Evolutionary conservation across 2,797 vertebrate species (phyloP).

Genomic region (Simalia tracyae): DNA sequence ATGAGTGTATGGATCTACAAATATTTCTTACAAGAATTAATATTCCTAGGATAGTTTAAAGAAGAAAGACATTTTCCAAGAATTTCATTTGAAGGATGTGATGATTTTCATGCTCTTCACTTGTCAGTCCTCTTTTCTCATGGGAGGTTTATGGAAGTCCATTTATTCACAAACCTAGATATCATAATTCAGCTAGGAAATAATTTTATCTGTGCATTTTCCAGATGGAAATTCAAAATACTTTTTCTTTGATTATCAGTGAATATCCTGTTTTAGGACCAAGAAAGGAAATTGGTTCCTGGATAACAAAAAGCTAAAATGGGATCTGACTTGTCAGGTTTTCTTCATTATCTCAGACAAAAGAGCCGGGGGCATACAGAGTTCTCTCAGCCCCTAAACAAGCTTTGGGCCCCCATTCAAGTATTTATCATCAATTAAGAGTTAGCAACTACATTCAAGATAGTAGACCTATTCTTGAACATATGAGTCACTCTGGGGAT

Average conservation of each 20-base stretch:
- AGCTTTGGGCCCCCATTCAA: background rate
- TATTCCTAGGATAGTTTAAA: background rate
- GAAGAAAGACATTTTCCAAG: background rate
- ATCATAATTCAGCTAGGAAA: background rate
- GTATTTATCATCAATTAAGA: background rate
- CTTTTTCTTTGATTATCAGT: background rate
- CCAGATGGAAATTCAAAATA: constrained; percentile 21
- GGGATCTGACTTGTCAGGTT: background rate
- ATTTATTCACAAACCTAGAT: background rate
- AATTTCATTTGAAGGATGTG: background rate
- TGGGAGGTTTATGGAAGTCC: background rate
- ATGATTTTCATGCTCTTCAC: constrained; percentile 9
- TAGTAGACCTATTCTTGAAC: background rate
- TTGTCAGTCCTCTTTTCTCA: background rate
- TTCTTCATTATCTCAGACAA: background rate
- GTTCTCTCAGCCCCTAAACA: background rate
- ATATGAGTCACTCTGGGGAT: background rate
- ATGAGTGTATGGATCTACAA: background rate
- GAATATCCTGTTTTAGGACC: background rate
- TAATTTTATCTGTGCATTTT: constrained; percentile 20
- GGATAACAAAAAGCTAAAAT: background rate
- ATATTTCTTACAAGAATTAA: background rate
- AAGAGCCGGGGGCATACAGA: background rate
- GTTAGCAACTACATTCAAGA: background rate
- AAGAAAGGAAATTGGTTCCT: background rate